These are phyloP conservation scores for Malachius bipustulatus DNA, from an alignment of 2,888 invertebrate genomes.

Conservation along the genomic window DNA sequence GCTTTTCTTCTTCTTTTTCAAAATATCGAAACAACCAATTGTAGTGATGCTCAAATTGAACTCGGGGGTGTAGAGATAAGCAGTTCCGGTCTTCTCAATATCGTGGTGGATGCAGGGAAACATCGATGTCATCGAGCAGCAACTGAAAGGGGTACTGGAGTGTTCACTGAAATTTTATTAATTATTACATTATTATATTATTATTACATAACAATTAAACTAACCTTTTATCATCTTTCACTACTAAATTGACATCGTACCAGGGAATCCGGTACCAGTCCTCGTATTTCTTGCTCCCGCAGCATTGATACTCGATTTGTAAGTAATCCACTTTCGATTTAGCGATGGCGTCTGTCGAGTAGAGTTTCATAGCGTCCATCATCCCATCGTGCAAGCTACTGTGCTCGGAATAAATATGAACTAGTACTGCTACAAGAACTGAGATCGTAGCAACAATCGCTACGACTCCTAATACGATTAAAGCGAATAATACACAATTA, in stretches of 20 bases:
- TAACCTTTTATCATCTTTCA: conserved; percentile 13
- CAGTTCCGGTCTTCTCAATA: conserved; percentile 40
- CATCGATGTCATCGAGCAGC: conserved; percentile 44
- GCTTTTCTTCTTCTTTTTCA: conserved; percentile 26
- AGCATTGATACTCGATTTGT: conserved; percentile 51
- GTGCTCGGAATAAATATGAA: conserved; percentile 26
- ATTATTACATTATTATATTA: too few relatives aligned
- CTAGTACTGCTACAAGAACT: conserved; percentile 24
- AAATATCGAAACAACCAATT: conserved; percentile 30
- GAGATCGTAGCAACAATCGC: conserved; percentile 21
- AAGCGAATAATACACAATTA: conserved; percentile 25
- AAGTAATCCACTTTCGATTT: conserved; percentile 47
- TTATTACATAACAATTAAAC: conserved; percentile 4
- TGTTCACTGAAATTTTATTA: conserved; percentile 6
- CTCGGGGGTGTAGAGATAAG: conserved; percentile 44
- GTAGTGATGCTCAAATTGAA: conserved; percentile 33
- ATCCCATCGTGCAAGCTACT: conserved; percentile 39
- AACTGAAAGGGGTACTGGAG: conserved; percentile 45
- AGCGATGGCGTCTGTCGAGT: conserved; percentile 41
- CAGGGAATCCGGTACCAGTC: conserved; percentile 53
- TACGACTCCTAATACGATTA: conserved; percentile 18
- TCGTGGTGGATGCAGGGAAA: conserved; percentile 50
- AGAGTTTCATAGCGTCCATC: conserved; percentile 45
- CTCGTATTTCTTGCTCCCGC: conserved; percentile 46
- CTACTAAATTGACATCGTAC: conserved; percentile 40